Conservation (phyloP, 2,113 vertebrate genomes). For the Martes martes region DNA sequence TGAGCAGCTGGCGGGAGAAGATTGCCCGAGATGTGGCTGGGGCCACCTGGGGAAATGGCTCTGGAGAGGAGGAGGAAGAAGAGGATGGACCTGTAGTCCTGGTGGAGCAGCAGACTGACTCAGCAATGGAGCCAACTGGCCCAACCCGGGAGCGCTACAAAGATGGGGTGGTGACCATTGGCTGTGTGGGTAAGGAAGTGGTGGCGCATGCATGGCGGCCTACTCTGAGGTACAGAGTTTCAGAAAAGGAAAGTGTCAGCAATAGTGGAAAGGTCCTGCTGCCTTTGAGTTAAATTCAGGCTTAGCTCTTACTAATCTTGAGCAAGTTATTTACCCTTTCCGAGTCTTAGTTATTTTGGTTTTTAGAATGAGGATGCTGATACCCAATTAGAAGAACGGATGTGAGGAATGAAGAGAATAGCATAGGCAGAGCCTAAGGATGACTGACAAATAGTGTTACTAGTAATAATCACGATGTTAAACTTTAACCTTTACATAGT, state of each 20-base stretch:
- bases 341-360: background rate
- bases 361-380: background rate
- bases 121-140: constrained; percentile 83
- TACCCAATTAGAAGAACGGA: background rate
- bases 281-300: background rate
- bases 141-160: constrained; percentile 89
- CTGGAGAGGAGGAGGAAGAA: constrained; percentile 79
- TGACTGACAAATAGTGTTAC: background rate
- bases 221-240: background rate
- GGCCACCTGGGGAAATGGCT: constrained; percentile 68
- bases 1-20: constrained; percentile 93
- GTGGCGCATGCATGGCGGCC: rapidly evolving
- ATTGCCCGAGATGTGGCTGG: constrained; percentile 86
- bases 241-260: background rate
- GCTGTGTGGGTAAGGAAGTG: constrained; percentile 87
- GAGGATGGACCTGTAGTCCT: constrained; percentile 82
- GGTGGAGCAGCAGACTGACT: constrained; percentile 88
- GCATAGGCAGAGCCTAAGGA: background rate
- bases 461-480: too few relatives aligned
- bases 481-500: background rate
- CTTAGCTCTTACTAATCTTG: background rate
- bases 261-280: background rate
- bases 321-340: background rate
- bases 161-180: constrained; percentile 92
- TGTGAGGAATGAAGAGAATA: background rate